Conservation (phyloP, 2,888 invertebrate species). For the Cheilosia vulpina region DNA sequence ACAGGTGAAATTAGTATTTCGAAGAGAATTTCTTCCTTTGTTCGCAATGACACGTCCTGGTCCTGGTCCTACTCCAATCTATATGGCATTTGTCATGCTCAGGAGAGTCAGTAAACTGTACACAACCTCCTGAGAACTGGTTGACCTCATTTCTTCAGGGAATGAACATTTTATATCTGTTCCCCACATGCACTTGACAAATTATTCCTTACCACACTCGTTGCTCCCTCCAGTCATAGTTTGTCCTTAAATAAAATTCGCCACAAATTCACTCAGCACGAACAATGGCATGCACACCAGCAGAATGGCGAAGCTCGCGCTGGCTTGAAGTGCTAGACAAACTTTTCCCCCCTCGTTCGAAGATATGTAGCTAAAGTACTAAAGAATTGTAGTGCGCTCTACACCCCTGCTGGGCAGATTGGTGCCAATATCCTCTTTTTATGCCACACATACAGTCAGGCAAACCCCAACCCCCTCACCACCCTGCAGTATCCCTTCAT, state of each 20-base stretch:
- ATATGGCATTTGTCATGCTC: constrained; percentile 36
- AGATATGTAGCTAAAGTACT: constrained; percentile 33
- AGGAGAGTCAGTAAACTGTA: constrained; percentile 38
- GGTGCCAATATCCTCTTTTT: constrained; percentile 59
- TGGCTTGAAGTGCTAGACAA: constrained; percentile 22
- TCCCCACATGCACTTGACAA: constrained; percentile 43
- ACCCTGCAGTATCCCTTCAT: constrained; percentile 26
- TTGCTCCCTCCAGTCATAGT: constrained; percentile 34
- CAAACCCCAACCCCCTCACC: constrained; percentile 25
- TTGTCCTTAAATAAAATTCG: constrained; percentile 49
- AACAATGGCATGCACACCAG: constrained; percentile 37
- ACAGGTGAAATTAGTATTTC: no score
- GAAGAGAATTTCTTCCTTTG: no score
- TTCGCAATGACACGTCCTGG: background rate
- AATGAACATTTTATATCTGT: constrained; percentile 12
- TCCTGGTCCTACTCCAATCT: constrained; percentile 5
- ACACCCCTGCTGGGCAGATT: constrained; percentile 52
- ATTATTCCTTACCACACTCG: constrained; percentile 58
- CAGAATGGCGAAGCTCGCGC: constrained; percentile 3
- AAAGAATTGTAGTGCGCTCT: constrained; percentile 8
- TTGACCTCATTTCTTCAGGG: constrained; percentile 41
- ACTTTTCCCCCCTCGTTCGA: constrained; percentile 32
- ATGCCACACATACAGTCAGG: constrained; percentile 20
- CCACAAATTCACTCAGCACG: constrained; percentile 61
- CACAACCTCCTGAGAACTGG: constrained; percentile 28